Percentiles rank a stretch among this genome's conserved stretches.
phyloP scores from a whole-genome alignment of 2,113 vertebrate genomes.

The Sprattus sprattus region DNA sequence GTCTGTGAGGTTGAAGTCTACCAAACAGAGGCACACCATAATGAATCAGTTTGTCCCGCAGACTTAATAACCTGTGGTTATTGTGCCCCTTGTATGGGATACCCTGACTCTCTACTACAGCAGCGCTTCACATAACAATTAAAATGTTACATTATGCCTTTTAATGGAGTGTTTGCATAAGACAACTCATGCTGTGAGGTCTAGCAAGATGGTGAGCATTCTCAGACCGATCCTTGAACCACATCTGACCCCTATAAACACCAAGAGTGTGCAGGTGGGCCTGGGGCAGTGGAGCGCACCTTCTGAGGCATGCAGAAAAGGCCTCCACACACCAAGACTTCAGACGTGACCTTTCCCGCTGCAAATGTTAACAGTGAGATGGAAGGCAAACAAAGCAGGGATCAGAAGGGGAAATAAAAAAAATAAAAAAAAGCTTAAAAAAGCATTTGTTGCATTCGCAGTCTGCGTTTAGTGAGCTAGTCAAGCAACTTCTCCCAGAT shows the following conservation, averaged over 20 bases:
- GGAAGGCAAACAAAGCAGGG: background rate
- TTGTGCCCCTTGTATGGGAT: background rate
- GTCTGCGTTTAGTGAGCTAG: background rate
- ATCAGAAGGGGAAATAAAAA: no score
- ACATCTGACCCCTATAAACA: slow-evolving; percentile 58
- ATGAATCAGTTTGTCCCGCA: background rate
- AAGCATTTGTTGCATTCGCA: background rate
- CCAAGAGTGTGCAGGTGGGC: slow-evolving; percentile 33
- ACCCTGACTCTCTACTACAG: background rate
- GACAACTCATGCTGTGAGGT: slow-evolving; percentile 4
- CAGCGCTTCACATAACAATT: background rate
- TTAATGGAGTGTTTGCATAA: slow-evolving; percentile 7
- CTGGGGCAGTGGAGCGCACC: slow-evolving; percentile 20
- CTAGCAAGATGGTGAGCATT: slow-evolving; percentile 52
- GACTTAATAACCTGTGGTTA: no score
- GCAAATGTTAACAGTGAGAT: slow-evolving; percentile 20
- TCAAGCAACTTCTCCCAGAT: background rate
- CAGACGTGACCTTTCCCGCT: slow-evolving; percentile 40
- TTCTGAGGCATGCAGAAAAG: slow-evolving; percentile 7
- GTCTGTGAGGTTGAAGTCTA: background rate
- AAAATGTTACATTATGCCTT: background rate
- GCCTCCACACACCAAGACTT: slow-evolving; percentile 14
- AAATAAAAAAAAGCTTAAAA: background rate
- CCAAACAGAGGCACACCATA: background rate
- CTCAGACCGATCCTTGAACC: slow-evolving; percentile 58